A percentile compares a stretch with the other conserved stretches of the same genome.
These are phyloP conservation scores for Engystomops pustulosus DNA, from an alignment of 2,113 vertebrate species.

Conservation along the genomic window DNA sequence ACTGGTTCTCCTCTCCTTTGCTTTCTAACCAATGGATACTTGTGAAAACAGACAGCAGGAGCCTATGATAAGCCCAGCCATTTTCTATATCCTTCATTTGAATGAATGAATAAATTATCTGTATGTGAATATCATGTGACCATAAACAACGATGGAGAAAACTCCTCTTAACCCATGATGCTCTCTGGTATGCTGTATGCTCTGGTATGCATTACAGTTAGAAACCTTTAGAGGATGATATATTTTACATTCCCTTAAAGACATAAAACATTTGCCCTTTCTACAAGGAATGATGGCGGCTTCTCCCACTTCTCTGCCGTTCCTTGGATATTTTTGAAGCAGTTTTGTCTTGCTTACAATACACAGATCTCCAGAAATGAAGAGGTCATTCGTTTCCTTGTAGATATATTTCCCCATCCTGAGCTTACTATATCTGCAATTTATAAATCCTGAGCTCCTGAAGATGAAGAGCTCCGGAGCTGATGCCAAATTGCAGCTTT, in stretches of 20 bases:
- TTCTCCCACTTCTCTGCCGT: constrained; percentile 60
- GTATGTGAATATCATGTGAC: no score
- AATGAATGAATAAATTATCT: no score
- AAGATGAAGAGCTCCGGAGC: constrained; percentile 69
- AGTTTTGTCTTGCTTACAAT: constrained; percentile 66
- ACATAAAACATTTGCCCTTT: constrained; percentile 60
- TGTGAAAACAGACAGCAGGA: no score
- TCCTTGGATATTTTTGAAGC: constrained; percentile 64
- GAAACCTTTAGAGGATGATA: constrained; percentile 12
- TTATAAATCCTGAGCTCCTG: constrained; percentile 68
- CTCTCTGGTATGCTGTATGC: not conserved
- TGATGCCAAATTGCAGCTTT: constrained; percentile 72
- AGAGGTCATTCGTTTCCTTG: constrained; percentile 69
- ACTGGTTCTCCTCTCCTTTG: no score
- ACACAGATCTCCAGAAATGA: constrained; percentile 67
- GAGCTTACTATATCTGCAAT: constrained; percentile 68
- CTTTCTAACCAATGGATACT: no score
- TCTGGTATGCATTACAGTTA: constrained; percentile 10
- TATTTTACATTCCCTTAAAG: constrained; percentile 22
- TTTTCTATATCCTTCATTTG: no score
- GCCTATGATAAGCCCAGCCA: no score
- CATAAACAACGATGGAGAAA: not conserved
- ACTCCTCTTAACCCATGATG: not conserved
- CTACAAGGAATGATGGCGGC: constrained; percentile 56
- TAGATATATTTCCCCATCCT: constrained; percentile 69